Base-by-base conservation (phyloP, 2,113 vertebrate genomes). In the Ictalurus punctatus region DNA sequence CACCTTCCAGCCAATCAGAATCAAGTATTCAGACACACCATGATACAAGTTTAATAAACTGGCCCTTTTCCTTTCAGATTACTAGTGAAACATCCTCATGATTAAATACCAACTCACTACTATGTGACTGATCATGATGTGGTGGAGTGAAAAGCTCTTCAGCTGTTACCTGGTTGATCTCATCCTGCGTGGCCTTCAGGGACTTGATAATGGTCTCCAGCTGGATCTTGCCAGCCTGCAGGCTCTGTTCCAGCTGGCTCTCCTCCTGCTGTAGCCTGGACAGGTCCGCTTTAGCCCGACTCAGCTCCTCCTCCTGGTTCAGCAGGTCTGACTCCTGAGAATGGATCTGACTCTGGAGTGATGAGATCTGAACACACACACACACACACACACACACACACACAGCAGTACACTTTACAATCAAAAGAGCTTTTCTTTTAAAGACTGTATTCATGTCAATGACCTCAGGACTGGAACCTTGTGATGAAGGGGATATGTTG, bases 131-230 rank as follows among this genome's bases (percentile, higher is more conserved):
- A 63, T 34, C 17, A 23, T 80, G 78, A 81, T 21, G 54, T 30
- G 12, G 52, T 8, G 52, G 56, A 37, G 56, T 4, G 2, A 37
- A 82, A 61, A 83, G 34, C 58, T 83, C 58, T 34, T 27, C 58
- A 63, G 16, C 21, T 6, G 52, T n/a, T 89, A 99, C 98, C 98
- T 99, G 98, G 92, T 96, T 98, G 92, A 99, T 99, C 93, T 99
- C 98, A 0, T 99, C 98, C 87, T 99, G 98, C 0, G 98, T 99
- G 69, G 97, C 97, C 90, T 97, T 97, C 79, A 99, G 93, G 37
- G 98, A 99, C 91, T 97, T 98, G 89, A 99, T 98, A 91, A 99
- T 99, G 86, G 98, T 99, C 90, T 99, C 98, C 74, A 99, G 96
- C 78, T 99, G 98, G 58, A 96, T 96, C 82, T 97, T 97, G 12